Evolutionary conservation across 2,113 vertebrate genomes (phyloP), one percentile per base, ranked within the genome.

Genomic region (Candoia aspera): DNA sequence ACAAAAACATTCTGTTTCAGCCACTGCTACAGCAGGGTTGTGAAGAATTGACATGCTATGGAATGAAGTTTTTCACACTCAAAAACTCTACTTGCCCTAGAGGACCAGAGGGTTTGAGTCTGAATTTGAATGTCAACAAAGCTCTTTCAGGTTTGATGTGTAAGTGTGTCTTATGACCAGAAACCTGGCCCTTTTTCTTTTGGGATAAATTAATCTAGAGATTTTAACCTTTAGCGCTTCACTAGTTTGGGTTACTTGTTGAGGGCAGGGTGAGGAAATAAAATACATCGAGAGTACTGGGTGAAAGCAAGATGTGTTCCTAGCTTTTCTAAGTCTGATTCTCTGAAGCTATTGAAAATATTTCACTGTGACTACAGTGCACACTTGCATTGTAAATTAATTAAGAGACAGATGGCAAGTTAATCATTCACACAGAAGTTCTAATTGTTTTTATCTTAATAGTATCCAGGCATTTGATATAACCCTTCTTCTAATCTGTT

Each of bases 381-480:
- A 19, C 2, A n/a, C 21, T 88, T 87, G 13, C 19, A 26, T 1
- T 79, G 68, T 37, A 21, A 21, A 37, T 79, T 79, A 79, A 33
- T 54, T 29, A 92, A 46, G 55, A 92, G 73, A n/a, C 55, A 49
- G 33, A 21, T 94, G 90, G 12, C 60, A 91, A 24, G 79, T 94
- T 64, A 92, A 79, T 86, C 89, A 68, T 89, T 62, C 84, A 73
- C 33, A 93, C 91, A 37, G 24, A 64, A 86, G 1, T 90, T 57
- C 73, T 62, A 37, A 23, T n/a, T 68, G 87, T 93, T 93, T 87
- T 93, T 23, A 64, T 90, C 2, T 0, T 94, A 68, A 96, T 93
- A 96, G 90, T 84, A 90, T 91, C 94, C 94, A 68, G 4, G 3
- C 90, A 68, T 96, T 96, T 94, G 90, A 95, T 94, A 91, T 91